Evolutionary conservation across 2,113 vertebrate genomes (phyloP), one percentile per base, ranked within the genome.

Genomic region (Amblyornis subalaris): DNA sequence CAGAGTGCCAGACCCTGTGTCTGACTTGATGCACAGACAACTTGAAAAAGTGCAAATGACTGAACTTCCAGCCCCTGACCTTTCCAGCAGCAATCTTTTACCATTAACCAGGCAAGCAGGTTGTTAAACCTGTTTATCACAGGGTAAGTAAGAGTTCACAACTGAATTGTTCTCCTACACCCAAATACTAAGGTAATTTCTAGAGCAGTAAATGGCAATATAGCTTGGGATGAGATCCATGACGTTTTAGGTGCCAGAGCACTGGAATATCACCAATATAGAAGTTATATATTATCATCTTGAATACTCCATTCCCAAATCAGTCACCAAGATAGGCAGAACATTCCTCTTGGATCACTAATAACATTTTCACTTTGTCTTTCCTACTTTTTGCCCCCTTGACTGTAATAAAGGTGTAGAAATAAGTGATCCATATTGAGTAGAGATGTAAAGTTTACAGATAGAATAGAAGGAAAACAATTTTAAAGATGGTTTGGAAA

Each of bases 121-220:
- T 72, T 65, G 78, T 85, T 80, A 93, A 94, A 89, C 40, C 65
- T 90, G 86, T 86, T 58, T 73, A 2, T 84, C 79, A 78, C 72
- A 71, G 72, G 35, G 44, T 69, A 71, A 89, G 69, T 31, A 86
- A 86, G 75, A 83, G 75, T 47, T 92, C 80, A 92, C 80, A 69
- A 57, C 0, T 64, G 31, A 86, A 84, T 57, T 51, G 14, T 67
- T 84, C 69, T 87, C 48, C 78, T 87, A 31, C 51, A 64, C 42
- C 23, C 70, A 76, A 75, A 87, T 58, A 75, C 50, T 40, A 76
- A 82, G 36, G 66, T 75, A 66, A 85, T 57, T 78, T 70, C 42
- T 87, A 88, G 82, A 94, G 87, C 45, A 69, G 57, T 82, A 94
- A 90, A 76, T 76, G 33, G 35, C n/a, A 87, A 14, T 72, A 78